Conservation (phyloP, 2,113 vertebrate species). For the rat (Rattus norvegicus) region GRCr8 NC_086031.1:107093001-107093500, state of each 20-base stretch:
- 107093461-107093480: constrained; percentile 39
- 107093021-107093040: constrained; percentile 19
- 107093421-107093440: constrained; percentile 30
- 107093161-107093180: not conserved
- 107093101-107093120: not conserved
- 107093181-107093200: not conserved
- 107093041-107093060: constrained; percentile 54
- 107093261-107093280: not conserved
- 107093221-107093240: not conserved
- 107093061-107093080: constrained; percentile 4
- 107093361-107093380: not conserved
- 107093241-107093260: not conserved
- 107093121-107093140: not conserved
- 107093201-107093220: not conserved
- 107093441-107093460: constrained; percentile 21
- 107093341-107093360: not conserved
- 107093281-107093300: not conserved
- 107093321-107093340: not conserved
- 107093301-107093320: not conserved
- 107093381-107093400: not conserved
- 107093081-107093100: not conserved
- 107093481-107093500: not conserved
- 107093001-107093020: not conserved
- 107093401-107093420: not conserved
- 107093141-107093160: not conserved